phyloP scores from a whole-genome alignment of 2,888 invertebrate species.

The Pristionchus japonicus region DNA sequence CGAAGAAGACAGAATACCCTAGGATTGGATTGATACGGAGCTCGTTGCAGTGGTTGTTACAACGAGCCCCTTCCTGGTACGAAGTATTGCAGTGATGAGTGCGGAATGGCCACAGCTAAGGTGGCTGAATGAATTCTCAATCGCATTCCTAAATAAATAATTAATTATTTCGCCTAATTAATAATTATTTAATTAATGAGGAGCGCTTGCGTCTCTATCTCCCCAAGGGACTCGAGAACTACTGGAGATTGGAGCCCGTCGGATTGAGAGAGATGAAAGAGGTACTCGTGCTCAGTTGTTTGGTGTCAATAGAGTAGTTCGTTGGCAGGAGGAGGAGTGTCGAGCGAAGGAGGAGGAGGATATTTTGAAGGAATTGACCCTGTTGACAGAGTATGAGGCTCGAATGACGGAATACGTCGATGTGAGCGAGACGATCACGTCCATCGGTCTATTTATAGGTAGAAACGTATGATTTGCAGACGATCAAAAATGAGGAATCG shows the following conservation, averaged over 20 bases:
- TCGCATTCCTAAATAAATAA: neutral
- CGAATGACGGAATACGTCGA: no score
- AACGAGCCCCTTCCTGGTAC: constrained; percentile 48
- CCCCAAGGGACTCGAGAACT: constrained; percentile 51
- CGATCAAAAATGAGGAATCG: no score
- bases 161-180: neutral
- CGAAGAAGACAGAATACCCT: no score
- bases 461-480: no score
- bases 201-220: constrained; percentile 49
- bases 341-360: no score
- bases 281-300: neutral
- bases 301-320: no score
- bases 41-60: neutral
- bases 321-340: no score
- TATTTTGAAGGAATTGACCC: no score
- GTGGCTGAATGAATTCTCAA: neutral
- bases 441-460: no score
- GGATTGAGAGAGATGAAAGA: neutral
- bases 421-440: no score
- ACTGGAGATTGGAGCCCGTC: constrained; percentile 41
- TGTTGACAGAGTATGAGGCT: no score
- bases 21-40: no score
- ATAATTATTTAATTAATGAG: neutral
- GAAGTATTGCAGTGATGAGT: constrained; percentile 64
- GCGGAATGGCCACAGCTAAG: constrained; percentile 57